Base-by-base conservation (phyloP, 2,113 vertebrate genomes). In the Sterna hirundo region DNA sequence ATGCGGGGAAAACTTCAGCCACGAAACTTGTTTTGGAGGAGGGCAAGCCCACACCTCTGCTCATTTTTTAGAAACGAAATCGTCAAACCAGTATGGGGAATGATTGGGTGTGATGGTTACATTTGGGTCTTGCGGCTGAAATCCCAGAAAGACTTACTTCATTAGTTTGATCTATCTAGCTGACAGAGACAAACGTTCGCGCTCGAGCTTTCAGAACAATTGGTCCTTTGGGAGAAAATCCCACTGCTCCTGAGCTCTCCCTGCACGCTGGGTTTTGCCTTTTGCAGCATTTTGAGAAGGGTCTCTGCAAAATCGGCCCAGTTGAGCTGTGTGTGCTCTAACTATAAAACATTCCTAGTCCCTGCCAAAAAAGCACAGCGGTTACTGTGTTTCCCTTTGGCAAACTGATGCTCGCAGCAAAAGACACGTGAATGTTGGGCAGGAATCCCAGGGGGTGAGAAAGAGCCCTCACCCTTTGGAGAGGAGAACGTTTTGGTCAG, bases 401-500 rank as follows among this genome's bases (percentile, higher is more conserved):
- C 49, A 81, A 72, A 74, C 7, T 25, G 38, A 34, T 30, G 13
- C 26, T 77, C 62, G 23, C 29, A 88, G 44, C 36, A 91, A 71
- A 90, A 64, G 52, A 23, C n/a, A 10, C 12, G 46, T 44, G 40
- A 72, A 49, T 49, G 9, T 23, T 69, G 46, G 86, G 44, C 71
- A 74, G 49, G 21, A 61, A 46, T 80, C 58, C 25, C 76, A 80
- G 38, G 58, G 54, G 29, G 21, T 2, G 5, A 61, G 29, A 83
- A 87, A 40, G 6, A 34, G 22, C 27, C 70, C 68, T 83, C 0
- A 1, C 14, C 40, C 51, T 70, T 70, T 0, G 0, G 26, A 70
- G 25, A 62, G 15, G 44, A 83, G 44, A 57, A 38, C 0, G 1
- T 34, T 64, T 72, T 70, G 15, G 29, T n/a, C 3, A 3, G n/a